Conservation (phyloP, 2,113 vertebrate species). For the Poecilia latipinna region DNA sequence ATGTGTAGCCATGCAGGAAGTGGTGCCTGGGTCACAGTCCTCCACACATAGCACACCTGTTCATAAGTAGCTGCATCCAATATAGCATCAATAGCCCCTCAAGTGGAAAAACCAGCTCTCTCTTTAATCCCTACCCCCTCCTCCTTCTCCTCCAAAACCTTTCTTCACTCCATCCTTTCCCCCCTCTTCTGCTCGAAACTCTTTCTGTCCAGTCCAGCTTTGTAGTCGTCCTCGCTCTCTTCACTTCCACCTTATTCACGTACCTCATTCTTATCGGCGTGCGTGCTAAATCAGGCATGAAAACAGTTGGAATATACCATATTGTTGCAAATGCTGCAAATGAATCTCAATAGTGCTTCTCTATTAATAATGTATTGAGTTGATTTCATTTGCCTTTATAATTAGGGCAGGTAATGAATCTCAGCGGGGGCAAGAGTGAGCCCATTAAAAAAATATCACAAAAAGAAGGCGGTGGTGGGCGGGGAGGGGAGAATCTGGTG, state of each 20-base stretch:
- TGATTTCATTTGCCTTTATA: conserved; percentile 88
- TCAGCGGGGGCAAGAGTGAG: conserved; percentile 74
- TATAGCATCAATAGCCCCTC: conserved; percentile 62
- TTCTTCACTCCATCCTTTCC: neutral
- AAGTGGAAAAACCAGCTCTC: conserved; percentile 63
- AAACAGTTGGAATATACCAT: conserved; percentile 80
- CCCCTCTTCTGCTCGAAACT: conserved; percentile 8
- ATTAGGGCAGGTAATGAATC: conserved; percentile 84
- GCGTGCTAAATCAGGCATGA: conserved; percentile 79
- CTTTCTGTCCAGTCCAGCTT: conserved; percentile 18
- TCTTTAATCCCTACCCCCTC: conserved; percentile 53
- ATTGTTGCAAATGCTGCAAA: conserved; percentile 79
- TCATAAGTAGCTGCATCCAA: conserved; percentile 62
- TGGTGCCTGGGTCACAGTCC: conserved; percentile 57
- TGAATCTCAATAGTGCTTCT: conserved; percentile 75
- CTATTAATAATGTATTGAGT: conserved; percentile 84
- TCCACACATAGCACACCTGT: conserved; percentile 61
- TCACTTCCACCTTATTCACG: conserved; percentile 28
- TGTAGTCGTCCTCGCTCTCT: conserved; percentile 1
- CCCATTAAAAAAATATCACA: conserved; percentile 65
- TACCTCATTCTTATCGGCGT: conserved; percentile 54
- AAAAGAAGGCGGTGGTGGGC: conserved; percentile 29
- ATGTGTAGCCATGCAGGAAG: conserved; percentile 62
- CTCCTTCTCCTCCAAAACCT: neutral
- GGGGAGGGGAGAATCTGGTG: conserved; percentile 2